These are phyloP conservation scores for Liasis olivaceus DNA, from an alignment of 2,797 vertebrate genomes.

Conservation along the genomic window DNA sequence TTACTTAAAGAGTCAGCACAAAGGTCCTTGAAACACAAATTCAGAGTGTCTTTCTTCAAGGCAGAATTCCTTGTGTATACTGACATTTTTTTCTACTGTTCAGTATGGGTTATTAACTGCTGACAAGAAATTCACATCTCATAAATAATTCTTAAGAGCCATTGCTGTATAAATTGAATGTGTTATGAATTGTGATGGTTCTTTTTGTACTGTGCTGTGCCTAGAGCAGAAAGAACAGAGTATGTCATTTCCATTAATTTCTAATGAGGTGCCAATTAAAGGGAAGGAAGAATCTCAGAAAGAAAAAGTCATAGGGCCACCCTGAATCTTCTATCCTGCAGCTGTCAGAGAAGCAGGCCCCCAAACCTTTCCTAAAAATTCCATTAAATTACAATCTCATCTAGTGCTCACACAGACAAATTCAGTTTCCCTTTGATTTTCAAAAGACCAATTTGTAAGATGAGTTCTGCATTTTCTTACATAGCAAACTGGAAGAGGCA, in stretches of 20 bases:
- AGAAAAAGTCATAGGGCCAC: constrained; percentile 75
- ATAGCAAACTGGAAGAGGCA: constrained; percentile 69
- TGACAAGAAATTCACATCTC: constrained; percentile 81
- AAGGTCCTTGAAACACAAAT: constrained; percentile 59
- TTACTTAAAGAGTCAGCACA: constrained; percentile 50
- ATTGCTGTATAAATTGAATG: constrained; percentile 79
- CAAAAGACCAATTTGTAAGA: constrained; percentile 85
- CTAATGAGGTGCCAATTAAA: constrained; percentile 87
- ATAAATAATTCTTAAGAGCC: constrained; percentile 84
- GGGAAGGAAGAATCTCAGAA: constrained; percentile 72
- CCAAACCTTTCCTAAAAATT: constrained; percentile 72
- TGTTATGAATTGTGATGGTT: constrained; percentile 80
- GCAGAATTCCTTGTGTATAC: constrained; percentile 46
- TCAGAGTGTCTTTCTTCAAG: constrained; percentile 55
- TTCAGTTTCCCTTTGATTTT: constrained; percentile 80
- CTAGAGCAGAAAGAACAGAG: constrained; percentile 80
- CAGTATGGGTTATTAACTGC: constrained; percentile 77
- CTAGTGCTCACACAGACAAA: constrained; percentile 72
- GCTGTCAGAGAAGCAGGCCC: constrained; percentile 70
- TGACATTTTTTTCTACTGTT: constrained; percentile 50
- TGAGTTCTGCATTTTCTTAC: constrained; percentile 75
- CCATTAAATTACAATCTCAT: constrained; percentile 80
- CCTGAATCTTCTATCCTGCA: constrained; percentile 72
- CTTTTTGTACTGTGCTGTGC: constrained; percentile 79
- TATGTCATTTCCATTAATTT: constrained; percentile 86